Evolutionary conservation across 1,140 invertebrate species (phyloP), one percentile per base, ranked within the genome.

Genomic region (Zaprionus tsacasi): DNA sequence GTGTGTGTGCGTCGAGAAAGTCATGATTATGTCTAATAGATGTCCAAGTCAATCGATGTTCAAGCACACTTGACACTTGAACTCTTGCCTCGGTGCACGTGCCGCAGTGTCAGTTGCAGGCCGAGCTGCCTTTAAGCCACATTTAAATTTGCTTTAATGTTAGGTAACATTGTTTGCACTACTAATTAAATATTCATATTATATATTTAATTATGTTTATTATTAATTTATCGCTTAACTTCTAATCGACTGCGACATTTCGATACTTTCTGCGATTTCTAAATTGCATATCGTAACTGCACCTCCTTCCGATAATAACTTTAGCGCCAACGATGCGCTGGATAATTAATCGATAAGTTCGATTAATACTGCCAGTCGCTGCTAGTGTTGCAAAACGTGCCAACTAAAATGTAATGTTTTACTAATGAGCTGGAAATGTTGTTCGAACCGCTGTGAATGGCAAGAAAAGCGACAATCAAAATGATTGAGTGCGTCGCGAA

Each of bases 21-120:
- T 74, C 87, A 89, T 87, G 88, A 91, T 91, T 91, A 91, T 88
- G 88, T 91, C 88, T 88, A 91, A 91, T 91, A 91, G 88, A 90
- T 91, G 88, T 91, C 88, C 79, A 85, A 91, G 82, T 91, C 88
- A 90, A 91, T 91, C 83, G 82, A 85, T 88, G 88, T 91, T 81
- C 79, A 74, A 81, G 63, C 79, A 79, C 79, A 79, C 79, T 79
- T 91, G 88, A 91, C 88, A 91, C 79, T 69, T 78, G 61, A 78
- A 69, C 70, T 66, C 68, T 68, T 78, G 59, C 52, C 57, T 66
- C 69, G 70, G 69, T 72, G 56, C 66, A 48, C 43, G 21, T 21
- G 21, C 21, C 21, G 21, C 21, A 21, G 21, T 30, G 27, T 30
- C 17, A 72, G 61, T 67, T 36, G 33, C 38, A 25, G 21, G 21